Percentiles rank a stretch among this genome's conserved stretches.
Conservation (phyloP, 2,113 vertebrate species). For the Carassius carassius region DNA sequence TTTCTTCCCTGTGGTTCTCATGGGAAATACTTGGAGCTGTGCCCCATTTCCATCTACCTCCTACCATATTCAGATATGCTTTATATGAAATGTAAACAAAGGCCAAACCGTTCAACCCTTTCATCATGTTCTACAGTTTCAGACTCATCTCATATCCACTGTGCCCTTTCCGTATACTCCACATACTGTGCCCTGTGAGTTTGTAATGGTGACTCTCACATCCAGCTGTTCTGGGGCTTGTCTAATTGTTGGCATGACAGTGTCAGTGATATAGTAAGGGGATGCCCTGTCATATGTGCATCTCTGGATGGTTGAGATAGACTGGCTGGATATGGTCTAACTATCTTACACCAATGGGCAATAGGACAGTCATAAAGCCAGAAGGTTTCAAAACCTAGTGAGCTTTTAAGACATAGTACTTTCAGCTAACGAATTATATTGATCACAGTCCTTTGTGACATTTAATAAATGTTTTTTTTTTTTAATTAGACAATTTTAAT, state of each 20-base stretch:
- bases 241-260: conserved; percentile 40
- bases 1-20: conserved; percentile 52
- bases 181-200: conserved; percentile 9
- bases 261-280: conserved; percentile 25
- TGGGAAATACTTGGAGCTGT: conserved; percentile 51
- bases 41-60: conserved; percentile 27
- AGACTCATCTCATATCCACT: conserved; percentile 16
- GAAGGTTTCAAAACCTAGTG: too few species aligned
- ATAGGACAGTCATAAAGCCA: too few species aligned
- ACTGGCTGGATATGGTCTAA: not conserved
- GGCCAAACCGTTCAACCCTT: conserved; percentile 25
- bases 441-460: too few species aligned
- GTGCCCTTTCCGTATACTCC: not conserved
- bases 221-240: conserved; percentile 20
- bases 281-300: conserved; percentile 33
- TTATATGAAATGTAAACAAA: conserved; percentile 13
- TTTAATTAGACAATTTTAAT: too few species aligned
- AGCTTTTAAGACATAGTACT: too few species aligned
- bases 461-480: too few species aligned
- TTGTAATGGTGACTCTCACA: not conserved
- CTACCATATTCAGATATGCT: conserved; percentile 17
- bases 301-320: not conserved
- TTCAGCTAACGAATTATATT: too few species aligned
- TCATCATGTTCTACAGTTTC: conserved; percentile 34
- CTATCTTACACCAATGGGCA: not conserved